phyloP scores from a whole-genome alignment of 2,888 invertebrate genomes.

The Acrobasis repandana region DNA sequence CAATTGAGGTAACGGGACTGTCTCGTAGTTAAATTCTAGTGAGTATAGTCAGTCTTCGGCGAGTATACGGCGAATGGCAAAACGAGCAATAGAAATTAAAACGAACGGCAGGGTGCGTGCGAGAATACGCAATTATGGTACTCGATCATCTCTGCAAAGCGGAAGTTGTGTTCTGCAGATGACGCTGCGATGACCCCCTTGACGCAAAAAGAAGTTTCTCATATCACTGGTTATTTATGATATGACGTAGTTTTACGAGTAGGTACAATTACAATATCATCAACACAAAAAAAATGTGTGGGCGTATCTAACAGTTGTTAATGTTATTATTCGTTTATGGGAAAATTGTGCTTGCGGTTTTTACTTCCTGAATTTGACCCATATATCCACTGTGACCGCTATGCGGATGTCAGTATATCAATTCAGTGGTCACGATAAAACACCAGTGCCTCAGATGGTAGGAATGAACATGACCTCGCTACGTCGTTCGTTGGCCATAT shows the following conservation, averaged over 20 bases:
- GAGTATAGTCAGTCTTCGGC: neutral
- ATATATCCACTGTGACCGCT: slow-evolving; percentile 51
- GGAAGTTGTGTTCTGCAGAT: slow-evolving; percentile 34
- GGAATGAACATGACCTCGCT: slow-evolving; percentile 41
- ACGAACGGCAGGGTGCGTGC: slow-evolving; percentile 31
- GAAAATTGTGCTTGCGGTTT: slow-evolving; percentile 66
- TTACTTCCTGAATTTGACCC: slow-evolving; percentile 71
- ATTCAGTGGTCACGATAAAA: slow-evolving; percentile 41
- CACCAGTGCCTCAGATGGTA: slow-evolving; percentile 65
- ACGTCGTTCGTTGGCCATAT: slow-evolving; percentile 57
- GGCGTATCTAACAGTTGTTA: slow-evolving; percentile 6
- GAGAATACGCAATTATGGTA: slow-evolving; percentile 41
- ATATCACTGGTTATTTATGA: neutral
- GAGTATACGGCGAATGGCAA: slow-evolving; percentile 6
- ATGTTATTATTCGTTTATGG: slow-evolving; percentile 34
- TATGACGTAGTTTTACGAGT: neutral
- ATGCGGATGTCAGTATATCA: slow-evolving; percentile 70
- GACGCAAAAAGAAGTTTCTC: slow-evolving; percentile 23
- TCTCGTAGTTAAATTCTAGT: slow-evolving; percentile 4
- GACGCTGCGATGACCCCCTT: slow-evolving; percentile 18
- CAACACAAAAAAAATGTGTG: neutral
- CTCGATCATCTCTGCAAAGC: slow-evolving; percentile 36
- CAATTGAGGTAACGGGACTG: slow-evolving; percentile 6
- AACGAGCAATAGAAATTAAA: slow-evolving; percentile 18
- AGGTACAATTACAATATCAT: neutral